Evolutionary conservation across 2,888 invertebrate species (phyloP).

Genomic region (Lampropteryx suffumata): DNA sequence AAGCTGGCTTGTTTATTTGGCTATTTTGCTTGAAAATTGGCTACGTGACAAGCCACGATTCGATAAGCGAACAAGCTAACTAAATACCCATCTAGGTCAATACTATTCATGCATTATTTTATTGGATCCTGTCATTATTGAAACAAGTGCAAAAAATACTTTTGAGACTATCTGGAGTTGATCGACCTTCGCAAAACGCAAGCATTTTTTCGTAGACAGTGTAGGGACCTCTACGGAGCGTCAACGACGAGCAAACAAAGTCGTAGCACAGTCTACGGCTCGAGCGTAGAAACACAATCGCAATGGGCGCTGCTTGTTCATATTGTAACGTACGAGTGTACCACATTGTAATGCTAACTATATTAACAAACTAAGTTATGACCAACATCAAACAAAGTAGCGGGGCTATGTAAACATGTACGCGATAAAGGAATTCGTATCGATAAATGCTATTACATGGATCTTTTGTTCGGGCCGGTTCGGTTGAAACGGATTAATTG

Average conservation of each 20-base stretch:
- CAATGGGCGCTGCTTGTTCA: neutral
- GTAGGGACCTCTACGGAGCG: neutral
- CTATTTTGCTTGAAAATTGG: neutral
- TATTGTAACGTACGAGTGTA: no score
- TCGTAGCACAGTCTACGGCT: neutral
- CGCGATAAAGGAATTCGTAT: neutral
- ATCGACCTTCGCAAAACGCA: no score
- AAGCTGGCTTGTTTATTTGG: neutral
- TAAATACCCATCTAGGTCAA: no score
- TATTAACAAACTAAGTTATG: neutral
- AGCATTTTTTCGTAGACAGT: no score
- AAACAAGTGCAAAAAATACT: no score
- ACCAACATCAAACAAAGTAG: neutral
- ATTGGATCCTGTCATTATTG: no score
- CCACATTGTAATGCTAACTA: no score
- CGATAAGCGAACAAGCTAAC: no score
- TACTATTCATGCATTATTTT: no score
- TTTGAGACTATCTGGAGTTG: no score
- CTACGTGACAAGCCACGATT: constrained; percentile 7
- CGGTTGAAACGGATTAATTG: neutral
- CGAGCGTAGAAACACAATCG: no score
- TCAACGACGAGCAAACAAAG: neutral
- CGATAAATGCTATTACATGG: constrained; percentile 1
- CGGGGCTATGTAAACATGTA: neutral
- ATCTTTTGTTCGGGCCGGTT: neutral